These are phyloP conservation scores for Leptinotarsa defecta DNA, from an alignment of 1,140 invertebrate species.

Conservation along the genomic window DNA sequence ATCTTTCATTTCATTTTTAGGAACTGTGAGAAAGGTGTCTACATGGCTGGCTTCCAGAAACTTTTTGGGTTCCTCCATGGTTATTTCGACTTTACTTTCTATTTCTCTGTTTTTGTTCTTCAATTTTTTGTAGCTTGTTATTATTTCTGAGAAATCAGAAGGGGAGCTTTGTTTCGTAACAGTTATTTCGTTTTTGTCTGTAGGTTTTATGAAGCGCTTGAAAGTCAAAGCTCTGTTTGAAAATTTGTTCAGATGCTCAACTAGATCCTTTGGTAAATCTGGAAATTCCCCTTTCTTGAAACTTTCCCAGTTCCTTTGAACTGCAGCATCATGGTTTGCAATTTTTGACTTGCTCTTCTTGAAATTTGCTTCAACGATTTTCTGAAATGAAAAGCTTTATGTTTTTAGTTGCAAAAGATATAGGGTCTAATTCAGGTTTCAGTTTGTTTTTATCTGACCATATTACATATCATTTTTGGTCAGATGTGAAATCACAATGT, in stretches of 20 bases:
- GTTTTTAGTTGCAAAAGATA: no score
- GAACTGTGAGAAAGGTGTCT: conserved; percentile 19
- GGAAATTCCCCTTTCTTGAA: conserved; percentile 61
- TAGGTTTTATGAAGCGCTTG: conserved; percentile 29
- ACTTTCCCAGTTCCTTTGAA: conserved; percentile 70
- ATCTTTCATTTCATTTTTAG: conserved; percentile 42
- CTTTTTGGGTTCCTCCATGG: background rate
- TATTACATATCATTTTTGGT: no score
- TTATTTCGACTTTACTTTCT: conserved; percentile 33
- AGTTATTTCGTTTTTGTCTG: conserved; percentile 12
- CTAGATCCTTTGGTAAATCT: conserved; percentile 59
- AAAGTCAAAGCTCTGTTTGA: conserved; percentile 57
- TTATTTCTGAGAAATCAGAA: conserved; percentile 57
- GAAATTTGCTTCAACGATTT: conserved; percentile 69
- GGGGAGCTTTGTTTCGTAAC: background rate
- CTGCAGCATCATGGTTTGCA: conserved; percentile 66
- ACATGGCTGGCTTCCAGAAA: background rate
- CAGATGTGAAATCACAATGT: no score
- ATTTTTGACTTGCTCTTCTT: conserved; percentile 62
- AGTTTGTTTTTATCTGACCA: no score
- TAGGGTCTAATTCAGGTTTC: no score
- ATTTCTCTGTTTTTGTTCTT: conserved; percentile 43
- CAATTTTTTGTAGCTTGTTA: conserved; percentile 53
- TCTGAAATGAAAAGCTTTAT: conserved; percentile 56
- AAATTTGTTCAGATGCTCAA: conserved; percentile 70